Evolutionary conservation across 2,797 vertebrate genomes (phyloP).

Genomic region (Chelon auratus): DNA sequence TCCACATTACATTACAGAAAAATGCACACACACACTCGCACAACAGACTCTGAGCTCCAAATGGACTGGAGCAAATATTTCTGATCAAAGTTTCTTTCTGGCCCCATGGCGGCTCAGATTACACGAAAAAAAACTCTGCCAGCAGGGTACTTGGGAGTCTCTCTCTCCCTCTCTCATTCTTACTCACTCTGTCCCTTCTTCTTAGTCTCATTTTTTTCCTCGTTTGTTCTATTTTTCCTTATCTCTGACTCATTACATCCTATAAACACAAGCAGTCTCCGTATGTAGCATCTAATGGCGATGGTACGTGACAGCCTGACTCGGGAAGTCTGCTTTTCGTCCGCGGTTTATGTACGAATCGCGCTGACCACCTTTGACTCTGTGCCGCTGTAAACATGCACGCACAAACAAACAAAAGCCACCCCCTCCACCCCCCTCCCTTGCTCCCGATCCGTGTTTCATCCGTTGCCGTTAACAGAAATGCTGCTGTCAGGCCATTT

Average conservation of each 20-base stretch:
- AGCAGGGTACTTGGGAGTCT: conserved; percentile 53
- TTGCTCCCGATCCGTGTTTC: conserved; percentile 5
- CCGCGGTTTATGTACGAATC: conserved; percentile 20
- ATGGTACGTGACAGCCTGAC: conserved; percentile 51
- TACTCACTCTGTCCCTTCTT: conserved; percentile 46
- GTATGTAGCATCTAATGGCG: conserved; percentile 46
- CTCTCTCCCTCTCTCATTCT: conserved; percentile 9
- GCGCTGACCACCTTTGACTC: conserved; percentile 27
- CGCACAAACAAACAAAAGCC: background rate
- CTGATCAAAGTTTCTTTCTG: conserved; percentile 73
- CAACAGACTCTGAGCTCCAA: conserved; percentile 50
- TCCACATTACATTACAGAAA: conserved; percentile 70
- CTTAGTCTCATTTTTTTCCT: conserved; percentile 29
- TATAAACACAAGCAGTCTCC: conserved; percentile 49
- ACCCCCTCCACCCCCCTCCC: background rate
- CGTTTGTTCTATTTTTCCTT: conserved; percentile 48
- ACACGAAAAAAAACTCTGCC: conserved; percentile 57
- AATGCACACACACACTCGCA: conserved; percentile 18
- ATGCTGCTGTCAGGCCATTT: conserved; percentile 30
- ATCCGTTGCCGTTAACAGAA: conserved; percentile 25
- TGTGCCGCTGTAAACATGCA: background rate
- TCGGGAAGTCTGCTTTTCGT: conserved; percentile 24
- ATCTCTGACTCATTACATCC: conserved; percentile 65
- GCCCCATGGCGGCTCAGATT: conserved; percentile 55
- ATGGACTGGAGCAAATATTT: conserved; percentile 70